Evolutionary conservation across 2,888 invertebrate species (phyloP).

Genomic region (Standfussiana lucernea): DNA sequence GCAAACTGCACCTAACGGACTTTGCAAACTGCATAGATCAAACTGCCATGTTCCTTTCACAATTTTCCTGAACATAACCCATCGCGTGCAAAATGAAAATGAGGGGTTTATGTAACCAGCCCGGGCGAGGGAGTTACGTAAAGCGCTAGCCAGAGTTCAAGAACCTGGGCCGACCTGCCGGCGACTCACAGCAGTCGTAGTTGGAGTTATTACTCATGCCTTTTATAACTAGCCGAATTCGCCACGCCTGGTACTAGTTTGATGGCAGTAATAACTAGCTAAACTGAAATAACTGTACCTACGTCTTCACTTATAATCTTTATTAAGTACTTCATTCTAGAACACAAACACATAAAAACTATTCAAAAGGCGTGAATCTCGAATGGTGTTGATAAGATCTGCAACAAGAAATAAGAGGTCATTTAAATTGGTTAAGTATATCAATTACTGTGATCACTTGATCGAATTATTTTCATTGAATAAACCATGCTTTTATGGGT

Average conservation of each 20-base stretch:
- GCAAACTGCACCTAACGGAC: conserved; percentile 6
- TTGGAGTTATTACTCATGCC: conserved; percentile 51
- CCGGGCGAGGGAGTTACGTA: conserved; percentile 65
- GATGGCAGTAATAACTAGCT: conserved; percentile 3
- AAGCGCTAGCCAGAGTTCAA: conserved; percentile 69
- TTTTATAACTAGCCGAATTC: conserved; percentile 21
- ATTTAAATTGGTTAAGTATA: neutral
- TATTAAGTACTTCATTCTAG: neutral
- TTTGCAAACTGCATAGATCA: conserved; percentile 4
- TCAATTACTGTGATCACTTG: neutral
- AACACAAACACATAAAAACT: neutral
- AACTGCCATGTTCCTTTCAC: neutral
- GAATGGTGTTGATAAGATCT: neutral
- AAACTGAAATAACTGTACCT: conserved; percentile 11
- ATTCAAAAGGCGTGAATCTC: neutral
- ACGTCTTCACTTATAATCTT: neutral
- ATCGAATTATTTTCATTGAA: neutral
- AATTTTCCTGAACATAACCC: conserved; percentile 7
- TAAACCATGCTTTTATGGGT: neutral
- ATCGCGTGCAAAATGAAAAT: conserved; percentile 41
- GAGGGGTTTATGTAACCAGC: conserved; percentile 61
- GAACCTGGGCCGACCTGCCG: conserved; percentile 69
- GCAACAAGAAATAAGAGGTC: neutral
- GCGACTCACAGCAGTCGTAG: conserved; percentile 41
- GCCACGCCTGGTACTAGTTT: conserved; percentile 22